phyloP scores from a whole-genome alignment of 2,888 invertebrate species.

The Acanthococcus lagerstroemiae region DNA sequence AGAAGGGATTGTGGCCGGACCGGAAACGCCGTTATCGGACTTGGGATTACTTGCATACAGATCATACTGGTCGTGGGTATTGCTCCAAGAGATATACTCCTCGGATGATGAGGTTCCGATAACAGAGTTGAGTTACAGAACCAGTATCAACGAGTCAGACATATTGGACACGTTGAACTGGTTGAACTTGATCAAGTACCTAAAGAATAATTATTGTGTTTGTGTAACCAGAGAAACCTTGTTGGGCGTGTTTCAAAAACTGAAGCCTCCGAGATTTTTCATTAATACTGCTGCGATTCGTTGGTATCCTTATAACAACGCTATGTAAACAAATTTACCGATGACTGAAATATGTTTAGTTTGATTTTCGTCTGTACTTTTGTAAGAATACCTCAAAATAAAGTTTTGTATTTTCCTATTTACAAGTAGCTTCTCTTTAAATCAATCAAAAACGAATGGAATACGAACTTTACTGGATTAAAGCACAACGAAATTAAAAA shows the following conservation, averaged over 20 bases:
- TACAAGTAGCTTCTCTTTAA: too few species aligned
- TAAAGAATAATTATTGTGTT: slow-evolving; percentile 97
- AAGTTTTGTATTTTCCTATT: too few species aligned
- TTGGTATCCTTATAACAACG: slow-evolving; percentile 60
- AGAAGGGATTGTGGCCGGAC: slow-evolving; percentile 90
- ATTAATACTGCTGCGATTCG: slow-evolving; percentile 71
- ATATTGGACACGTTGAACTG: slow-evolving; percentile 91
- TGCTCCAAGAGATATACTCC: slow-evolving; percentile 80
- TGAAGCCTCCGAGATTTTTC: slow-evolving; percentile 75
- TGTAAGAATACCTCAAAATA: too few species aligned
- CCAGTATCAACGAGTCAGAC: slow-evolving; percentile 89
- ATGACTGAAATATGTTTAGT: too few species aligned
- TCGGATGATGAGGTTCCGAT: slow-evolving; percentile 78
- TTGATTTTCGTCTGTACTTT: too few species aligned
- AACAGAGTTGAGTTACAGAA: slow-evolving; percentile 71
- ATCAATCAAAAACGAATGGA: too few species aligned
- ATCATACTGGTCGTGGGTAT: slow-evolving; percentile 94
- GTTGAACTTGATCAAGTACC: slow-evolving; percentile 98
- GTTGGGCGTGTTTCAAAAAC: slow-evolving; percentile 78
- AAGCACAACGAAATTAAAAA: too few species aligned
- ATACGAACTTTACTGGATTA: too few species aligned
- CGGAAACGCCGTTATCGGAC: slow-evolving; percentile 94
- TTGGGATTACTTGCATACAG: slow-evolving; percentile 91
- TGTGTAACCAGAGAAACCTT: slow-evolving; percentile 94
- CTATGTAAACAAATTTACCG: slow-evolving; percentile 21